These are phyloP conservation scores for Solenopsis fugax DNA, from an alignment of 1,140 invertebrate genomes.

Conservation along the genomic window DNA sequence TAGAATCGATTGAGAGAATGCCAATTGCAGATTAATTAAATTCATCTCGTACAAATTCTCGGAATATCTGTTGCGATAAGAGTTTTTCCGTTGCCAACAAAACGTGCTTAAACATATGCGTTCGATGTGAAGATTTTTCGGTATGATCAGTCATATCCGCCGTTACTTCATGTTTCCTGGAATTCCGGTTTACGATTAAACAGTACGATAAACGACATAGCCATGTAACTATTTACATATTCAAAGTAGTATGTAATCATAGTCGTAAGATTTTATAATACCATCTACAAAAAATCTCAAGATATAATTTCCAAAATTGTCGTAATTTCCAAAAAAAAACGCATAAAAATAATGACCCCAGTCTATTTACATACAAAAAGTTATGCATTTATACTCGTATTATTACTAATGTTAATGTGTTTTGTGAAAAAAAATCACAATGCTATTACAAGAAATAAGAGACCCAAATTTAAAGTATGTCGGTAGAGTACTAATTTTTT, in stretches of 20 bases:
- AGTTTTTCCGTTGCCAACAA: background rate
- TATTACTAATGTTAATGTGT: background rate
- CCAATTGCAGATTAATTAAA: slow-evolving; percentile 28
- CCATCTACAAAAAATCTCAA: background rate
- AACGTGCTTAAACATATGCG: background rate
- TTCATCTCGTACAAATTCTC: slow-evolving; percentile 11
- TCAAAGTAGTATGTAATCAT: background rate
- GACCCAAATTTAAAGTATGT: background rate
- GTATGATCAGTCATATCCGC: slow-evolving; percentile 45
- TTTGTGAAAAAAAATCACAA: background rate
- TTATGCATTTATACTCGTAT: background rate
- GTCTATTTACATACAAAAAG: background rate
- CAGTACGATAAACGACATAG: slow-evolving; percentile 6
- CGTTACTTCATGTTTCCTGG: slow-evolving; percentile 24
- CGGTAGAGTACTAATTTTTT: background rate
- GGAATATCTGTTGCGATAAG: slow-evolving; percentile 10
- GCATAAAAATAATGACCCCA: background rate
- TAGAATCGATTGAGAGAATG: slow-evolving; percentile 7
- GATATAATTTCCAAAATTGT: background rate
- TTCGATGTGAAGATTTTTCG: slow-evolving; percentile 23
- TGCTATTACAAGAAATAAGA: background rate
- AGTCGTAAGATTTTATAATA: no score
- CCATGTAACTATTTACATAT: slow-evolving; percentile 33
- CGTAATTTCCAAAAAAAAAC: background rate
- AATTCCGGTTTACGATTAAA: slow-evolving; percentile 38